phyloP scores from a whole-genome alignment of 1,140 invertebrate genomes.

The Geopemphigus sp. region DNA sequence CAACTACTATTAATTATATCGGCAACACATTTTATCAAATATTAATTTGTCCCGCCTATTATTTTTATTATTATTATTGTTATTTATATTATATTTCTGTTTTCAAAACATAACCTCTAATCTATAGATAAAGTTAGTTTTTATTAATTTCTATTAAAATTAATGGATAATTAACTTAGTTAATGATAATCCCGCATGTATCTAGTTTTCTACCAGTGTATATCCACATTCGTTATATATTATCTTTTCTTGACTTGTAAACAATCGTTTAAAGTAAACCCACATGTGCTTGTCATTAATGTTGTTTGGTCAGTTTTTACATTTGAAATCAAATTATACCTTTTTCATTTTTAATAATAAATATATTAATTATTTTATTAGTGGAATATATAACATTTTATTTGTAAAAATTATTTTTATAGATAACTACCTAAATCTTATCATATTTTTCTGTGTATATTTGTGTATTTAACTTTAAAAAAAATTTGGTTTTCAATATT shows the following conservation, averaged over 20 bases:
- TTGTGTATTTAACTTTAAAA: no score
- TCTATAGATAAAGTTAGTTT: conserved; percentile 14
- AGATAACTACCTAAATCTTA: no score
- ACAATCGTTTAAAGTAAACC: background rate
- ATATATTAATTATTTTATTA: no score
- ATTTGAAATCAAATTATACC: background rate
- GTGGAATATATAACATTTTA: no score
- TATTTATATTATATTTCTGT: conserved; percentile 31
- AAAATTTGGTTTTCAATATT: no score
- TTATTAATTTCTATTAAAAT: conserved; percentile 5
- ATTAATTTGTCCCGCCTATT: conserved; percentile 44
- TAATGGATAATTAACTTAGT: background rate
- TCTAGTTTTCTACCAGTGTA: no score
- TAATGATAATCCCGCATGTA: background rate
- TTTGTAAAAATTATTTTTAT: no score
- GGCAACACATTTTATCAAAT: conserved; percentile 22
- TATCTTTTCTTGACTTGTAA: no score
- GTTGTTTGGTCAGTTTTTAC: background rate
- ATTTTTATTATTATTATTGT: conserved; percentile 27
- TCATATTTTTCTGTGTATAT: no score
- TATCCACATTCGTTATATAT: background rate
- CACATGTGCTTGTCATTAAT: conserved; percentile 31
- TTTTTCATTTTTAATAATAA: no score
- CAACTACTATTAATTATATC: background rate
- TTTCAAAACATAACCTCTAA: conserved; percentile 49